A percentile compares a stretch with the other conserved stretches of the same genome.
Conservation (phyloP, 2,113 vertebrate genomes). For the Gobio gobio region DNA sequence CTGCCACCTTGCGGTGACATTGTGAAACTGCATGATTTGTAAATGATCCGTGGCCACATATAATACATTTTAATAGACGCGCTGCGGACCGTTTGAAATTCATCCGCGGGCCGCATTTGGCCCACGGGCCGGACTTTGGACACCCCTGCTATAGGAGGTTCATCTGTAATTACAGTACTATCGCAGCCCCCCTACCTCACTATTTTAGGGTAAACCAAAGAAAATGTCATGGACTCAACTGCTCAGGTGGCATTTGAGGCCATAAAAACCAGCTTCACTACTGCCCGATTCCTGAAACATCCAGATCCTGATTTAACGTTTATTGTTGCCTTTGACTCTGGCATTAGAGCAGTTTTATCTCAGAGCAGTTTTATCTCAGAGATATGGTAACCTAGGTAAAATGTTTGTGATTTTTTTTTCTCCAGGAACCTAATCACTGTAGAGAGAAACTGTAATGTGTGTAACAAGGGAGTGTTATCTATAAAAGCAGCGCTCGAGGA, state of each 20-base stretch:
- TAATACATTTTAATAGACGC: no score
- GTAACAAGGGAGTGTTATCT: no score
- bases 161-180: not conserved
- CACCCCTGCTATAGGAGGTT: no score
- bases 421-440: not conserved
- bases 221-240: not conserved
- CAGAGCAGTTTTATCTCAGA: not conserved
- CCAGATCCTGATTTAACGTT: no score
- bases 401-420: not conserved
- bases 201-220: not conserved
- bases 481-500: no score
- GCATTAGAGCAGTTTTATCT: no score
- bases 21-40: no score
- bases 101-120: no score
- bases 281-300: not conserved
- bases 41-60: no score
- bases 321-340: not conserved
- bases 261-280: not conserved
- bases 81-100: no score
- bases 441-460: not conserved
- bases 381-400: not conserved
- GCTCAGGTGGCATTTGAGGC: not conserved
- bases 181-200: not conserved
- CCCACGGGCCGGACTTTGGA: no score
- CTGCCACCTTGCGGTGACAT: no score